phyloP scores from a whole-genome alignment of 2,113 vertebrate genomes.

The Tenebrosternarchus preto region DNA sequence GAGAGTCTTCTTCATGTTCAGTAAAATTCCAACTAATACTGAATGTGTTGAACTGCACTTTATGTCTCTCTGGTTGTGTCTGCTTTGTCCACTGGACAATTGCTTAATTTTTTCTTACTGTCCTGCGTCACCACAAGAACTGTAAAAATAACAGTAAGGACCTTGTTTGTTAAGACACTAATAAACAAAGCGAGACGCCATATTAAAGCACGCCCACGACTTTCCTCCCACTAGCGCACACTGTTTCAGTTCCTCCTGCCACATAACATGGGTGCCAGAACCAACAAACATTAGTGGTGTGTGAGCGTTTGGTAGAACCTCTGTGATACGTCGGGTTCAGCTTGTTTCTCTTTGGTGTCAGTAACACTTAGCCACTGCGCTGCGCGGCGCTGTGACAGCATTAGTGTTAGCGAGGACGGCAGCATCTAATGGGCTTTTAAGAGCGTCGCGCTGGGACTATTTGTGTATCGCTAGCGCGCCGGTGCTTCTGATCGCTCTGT shows the following conservation, averaged over 20 bases:
- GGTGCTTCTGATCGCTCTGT: constrained; percentile 66
- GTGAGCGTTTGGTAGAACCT: constrained; percentile 61
- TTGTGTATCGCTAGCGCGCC: constrained; percentile 69
- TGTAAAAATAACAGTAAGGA: background rate
- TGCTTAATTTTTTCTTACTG: no score
- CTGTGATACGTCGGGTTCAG: constrained; percentile 53
- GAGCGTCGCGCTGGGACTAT: constrained; percentile 69
- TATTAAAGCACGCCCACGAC: constrained; percentile 8
- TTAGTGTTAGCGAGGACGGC: constrained; percentile 51
- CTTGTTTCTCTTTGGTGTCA: constrained; percentile 71
- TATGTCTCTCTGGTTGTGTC: no score
- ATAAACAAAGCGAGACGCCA: background rate
- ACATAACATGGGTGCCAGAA: constrained; percentile 66
- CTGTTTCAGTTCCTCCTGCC: constrained; percentile 53
- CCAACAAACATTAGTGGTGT: constrained; percentile 70
- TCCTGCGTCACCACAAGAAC: no score
- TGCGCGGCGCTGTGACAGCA: constrained; percentile 63
- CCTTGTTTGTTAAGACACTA: background rate
- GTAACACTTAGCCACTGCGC: constrained; percentile 69
- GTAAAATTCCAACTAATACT: background rate
- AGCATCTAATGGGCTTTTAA: constrained; percentile 74
- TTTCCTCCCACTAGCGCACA: background rate
- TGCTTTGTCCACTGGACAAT: no score
- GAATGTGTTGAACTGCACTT: no score
- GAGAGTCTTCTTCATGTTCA: background rate